Percentiles rank a stretch among this genome's conserved stretches.
phyloP scores from a whole-genome alignment of 2,888 invertebrate genomes.

The Xylota segnis region DNA sequence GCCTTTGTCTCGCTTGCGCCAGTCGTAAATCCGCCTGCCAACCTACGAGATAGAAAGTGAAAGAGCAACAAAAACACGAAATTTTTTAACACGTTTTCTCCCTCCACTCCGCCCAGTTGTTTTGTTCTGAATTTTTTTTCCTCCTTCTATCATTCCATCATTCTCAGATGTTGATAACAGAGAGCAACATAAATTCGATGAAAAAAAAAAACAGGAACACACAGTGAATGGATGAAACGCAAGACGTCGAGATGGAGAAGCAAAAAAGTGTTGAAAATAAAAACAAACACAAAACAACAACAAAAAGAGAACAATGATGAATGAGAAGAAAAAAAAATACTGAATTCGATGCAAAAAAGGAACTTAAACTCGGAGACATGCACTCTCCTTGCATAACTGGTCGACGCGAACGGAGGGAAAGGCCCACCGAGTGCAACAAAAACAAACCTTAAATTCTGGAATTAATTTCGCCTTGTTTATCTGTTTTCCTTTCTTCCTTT shows the following conservation, averaged over 20 bases:
- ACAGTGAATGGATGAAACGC: slow-evolving; percentile 48
- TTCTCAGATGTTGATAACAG: slow-evolving; percentile 57
- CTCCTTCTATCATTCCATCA: slow-evolving; percentile 4
- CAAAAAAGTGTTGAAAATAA: slow-evolving; percentile 52
- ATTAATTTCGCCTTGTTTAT: not conserved
- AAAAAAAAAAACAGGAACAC: slow-evolving; percentile 46
- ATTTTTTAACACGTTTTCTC: slow-evolving; percentile 53
- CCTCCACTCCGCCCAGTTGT: slow-evolving; percentile 8
- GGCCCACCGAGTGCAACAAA: slow-evolving; percentile 17
- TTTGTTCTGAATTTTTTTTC: slow-evolving; percentile 24
- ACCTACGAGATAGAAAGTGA: slow-evolving; percentile 48
- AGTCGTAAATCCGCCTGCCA: slow-evolving; percentile 1
- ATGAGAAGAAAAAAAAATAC: slow-evolving; percentile 20
- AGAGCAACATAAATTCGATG: slow-evolving; percentile 27
- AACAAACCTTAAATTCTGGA: slow-evolving; percentile 65
- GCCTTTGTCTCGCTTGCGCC: slow-evolving; percentile 41
- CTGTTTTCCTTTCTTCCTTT: slow-evolving; percentile 1
- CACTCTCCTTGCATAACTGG: slow-evolving; percentile 49
- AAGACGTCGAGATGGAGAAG: slow-evolving; percentile 10
- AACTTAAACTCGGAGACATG: slow-evolving; percentile 14
- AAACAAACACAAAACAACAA: slow-evolving; percentile 64
- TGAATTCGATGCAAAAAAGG: slow-evolving; percentile 46
- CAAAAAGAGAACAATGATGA: slow-evolving; percentile 29
- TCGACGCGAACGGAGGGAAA: not conserved
- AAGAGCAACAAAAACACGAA: slow-evolving; percentile 61